Percentiles rank a stretch among this genome's conserved stretches.
These are phyloP conservation scores for Selenia dentaria DNA, from an alignment of 2,888 invertebrate genomes.

Conservation along the genomic window DNA sequence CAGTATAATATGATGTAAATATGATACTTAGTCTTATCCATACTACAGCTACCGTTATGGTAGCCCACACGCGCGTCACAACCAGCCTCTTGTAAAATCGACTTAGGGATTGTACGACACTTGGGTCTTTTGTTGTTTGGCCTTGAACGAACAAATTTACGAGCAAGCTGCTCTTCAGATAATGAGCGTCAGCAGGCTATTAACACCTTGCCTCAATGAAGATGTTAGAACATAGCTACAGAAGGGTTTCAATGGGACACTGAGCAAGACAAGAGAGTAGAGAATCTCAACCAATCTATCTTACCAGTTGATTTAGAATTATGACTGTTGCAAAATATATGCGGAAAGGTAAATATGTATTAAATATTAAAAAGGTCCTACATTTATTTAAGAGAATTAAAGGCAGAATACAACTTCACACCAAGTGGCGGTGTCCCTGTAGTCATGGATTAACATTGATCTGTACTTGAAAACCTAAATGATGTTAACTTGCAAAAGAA, in stretches of 20 bases:
- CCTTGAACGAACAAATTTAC: conserved; percentile 79
- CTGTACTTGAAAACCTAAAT: no score
- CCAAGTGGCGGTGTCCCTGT: no score
- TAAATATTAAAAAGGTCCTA: no score
- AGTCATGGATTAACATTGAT: no score
- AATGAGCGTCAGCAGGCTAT: conserved; percentile 76
- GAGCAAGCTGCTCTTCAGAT: conserved; percentile 63
- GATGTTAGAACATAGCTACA: conserved; percentile 40
- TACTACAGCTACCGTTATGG: conserved; percentile 30
- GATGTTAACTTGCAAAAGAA: no score
- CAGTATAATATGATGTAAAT: no score
- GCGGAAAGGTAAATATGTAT: no score
- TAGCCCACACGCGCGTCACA: conserved; percentile 79
- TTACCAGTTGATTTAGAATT: no score
- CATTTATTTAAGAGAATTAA: no score
- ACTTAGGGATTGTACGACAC: conserved; percentile 75
- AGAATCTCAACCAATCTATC: no score
- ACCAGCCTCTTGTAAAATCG: conserved; percentile 80
- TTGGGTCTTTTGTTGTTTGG: conserved; percentile 73
- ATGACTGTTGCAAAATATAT: neutral
- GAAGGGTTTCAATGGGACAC: conserved; percentile 18
- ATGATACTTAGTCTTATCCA: conserved; percentile 55
- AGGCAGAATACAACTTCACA: no score
- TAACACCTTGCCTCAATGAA: conserved; percentile 80
- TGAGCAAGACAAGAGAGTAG: conserved; percentile 12